Evolutionary conservation across 2,113 vertebrate species (phyloP).

Genomic region (Puntigrus tetrazona): DNA sequence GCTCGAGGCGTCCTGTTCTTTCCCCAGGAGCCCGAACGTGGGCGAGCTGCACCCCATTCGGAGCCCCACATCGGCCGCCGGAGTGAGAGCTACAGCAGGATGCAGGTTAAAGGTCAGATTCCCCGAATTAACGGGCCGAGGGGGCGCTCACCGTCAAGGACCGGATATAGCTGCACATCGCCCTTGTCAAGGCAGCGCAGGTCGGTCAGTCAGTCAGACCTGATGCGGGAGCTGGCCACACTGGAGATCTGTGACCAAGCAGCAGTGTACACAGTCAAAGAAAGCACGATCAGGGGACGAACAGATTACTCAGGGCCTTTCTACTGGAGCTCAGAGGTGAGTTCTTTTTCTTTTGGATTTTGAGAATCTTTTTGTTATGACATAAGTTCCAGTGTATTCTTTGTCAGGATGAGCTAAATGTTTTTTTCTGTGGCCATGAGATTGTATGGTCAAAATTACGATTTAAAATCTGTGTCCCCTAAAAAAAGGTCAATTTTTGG

Average conservation of each 20-base stretch:
- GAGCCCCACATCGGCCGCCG: conserved; percentile 67
- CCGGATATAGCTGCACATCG: conserved; percentile 26
- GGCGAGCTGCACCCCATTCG: conserved; percentile 66
- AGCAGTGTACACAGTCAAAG: conserved; percentile 39
- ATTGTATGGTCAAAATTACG: neutral
- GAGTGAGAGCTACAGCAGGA: conserved; percentile 69
- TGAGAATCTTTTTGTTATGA: too few species aligned
- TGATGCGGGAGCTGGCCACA: conserved; percentile 76
- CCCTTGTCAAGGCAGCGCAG: conserved; percentile 71
- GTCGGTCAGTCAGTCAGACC: conserved; percentile 79
- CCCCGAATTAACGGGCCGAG: conserved; percentile 62
- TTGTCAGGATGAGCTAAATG: neutral
- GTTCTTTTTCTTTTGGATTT: too few species aligned
- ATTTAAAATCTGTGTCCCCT: neutral
- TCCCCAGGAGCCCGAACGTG: conserved; percentile 65
- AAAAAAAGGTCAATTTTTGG: neutral
- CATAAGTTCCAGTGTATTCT: too few species aligned
- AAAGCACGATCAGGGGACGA: conserved; percentile 38
- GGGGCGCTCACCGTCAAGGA: conserved; percentile 64
- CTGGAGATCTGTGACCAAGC: conserved; percentile 70
- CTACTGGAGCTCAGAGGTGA: conserved; percentile 52
- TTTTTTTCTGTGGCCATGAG: neutral
- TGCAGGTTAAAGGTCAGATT: conserved; percentile 54
- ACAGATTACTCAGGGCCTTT: conserved; percentile 41
- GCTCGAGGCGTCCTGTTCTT: conserved; percentile 50